Conservation (phyloP, 2,113 vertebrate genomes). For the Trogon melanurus region DNA sequence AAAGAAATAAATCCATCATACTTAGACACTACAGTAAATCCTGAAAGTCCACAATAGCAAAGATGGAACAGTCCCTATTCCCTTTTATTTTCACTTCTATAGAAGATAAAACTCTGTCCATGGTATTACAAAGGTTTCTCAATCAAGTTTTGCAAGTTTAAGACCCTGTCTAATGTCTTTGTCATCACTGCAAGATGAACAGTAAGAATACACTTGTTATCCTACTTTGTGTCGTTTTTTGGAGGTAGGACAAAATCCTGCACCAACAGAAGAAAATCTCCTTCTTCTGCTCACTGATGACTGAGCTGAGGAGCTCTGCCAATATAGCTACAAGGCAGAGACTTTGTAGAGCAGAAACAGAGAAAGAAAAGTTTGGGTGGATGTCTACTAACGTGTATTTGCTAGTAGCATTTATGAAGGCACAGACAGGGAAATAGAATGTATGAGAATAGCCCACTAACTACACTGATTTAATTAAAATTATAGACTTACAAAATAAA, state of each 20-base stretch:
- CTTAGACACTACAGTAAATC: not conserved
- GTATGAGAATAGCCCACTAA: accelerated
- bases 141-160: not conserved
- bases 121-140: not conserved
- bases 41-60: not conserved
- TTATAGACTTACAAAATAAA: not conserved
- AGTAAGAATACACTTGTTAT: not conserved
- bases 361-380: not conserved
- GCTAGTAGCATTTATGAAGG: not conserved
- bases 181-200: not conserved
- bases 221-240: not conserved
- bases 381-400: not conserved
- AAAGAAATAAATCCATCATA: not conserved
- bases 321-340: not conserved
- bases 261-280: not conserved
- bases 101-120: not conserved
- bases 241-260: not conserved
- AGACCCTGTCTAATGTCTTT: not conserved
- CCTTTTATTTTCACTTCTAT: not conserved
- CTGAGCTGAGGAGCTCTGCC: not conserved
- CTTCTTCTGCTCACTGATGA: not conserved
- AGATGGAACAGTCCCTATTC: not conserved
- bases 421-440: not conserved
- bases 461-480: not conserved
- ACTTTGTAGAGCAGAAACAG: not conserved